A percentile compares a stretch with the other conserved stretches of the same genome.
These are phyloP conservation scores for Magallana nippona DNA, from an alignment of 2,888 invertebrate species.

Conservation along the genomic window DNA sequence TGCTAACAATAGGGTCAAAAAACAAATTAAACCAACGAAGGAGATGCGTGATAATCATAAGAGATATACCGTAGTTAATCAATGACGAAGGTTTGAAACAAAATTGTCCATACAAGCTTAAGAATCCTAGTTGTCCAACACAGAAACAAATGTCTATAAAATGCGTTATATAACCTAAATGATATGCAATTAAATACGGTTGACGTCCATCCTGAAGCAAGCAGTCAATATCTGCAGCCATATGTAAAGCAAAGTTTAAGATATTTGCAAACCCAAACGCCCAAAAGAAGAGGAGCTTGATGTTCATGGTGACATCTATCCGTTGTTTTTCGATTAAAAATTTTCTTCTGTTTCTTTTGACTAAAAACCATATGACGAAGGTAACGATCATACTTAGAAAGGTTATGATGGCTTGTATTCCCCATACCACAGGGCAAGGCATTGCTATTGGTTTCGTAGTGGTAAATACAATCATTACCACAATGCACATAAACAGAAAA, in stretches of 20 bases:
- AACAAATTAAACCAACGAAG: too few relatives aligned
- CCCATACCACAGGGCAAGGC: not conserved
- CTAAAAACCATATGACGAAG: conserved; percentile 5
- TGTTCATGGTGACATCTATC: not conserved
- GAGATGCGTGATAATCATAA: too few relatives aligned
- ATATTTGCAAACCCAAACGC: not conserved
- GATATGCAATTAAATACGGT: not conserved
- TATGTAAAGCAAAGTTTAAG: not conserved
- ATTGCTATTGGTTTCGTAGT: not conserved
- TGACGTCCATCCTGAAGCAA: not conserved
- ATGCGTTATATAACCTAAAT: not conserved
- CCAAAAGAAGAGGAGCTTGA: not conserved
- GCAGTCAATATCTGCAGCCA: not conserved
- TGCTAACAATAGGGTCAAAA: too few relatives aligned
- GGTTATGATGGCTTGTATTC: not conserved
- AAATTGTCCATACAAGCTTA: too few relatives aligned
- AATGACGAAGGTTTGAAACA: too few relatives aligned
- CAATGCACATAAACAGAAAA: not conserved
- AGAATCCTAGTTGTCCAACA: too few relatives aligned
- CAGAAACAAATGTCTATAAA: not conserved
- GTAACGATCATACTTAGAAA: not conserved
- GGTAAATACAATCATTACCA: not conserved
- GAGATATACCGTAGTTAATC: too few relatives aligned
- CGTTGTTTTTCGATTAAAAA: not conserved
- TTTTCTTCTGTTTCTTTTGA: not conserved